Percentiles rank a stretch among this genome's conserved stretches.
These are phyloP conservation scores for Gulo gulo DNA, from an alignment of 2,113 vertebrate genomes.

Conservation along the genomic window DNA sequence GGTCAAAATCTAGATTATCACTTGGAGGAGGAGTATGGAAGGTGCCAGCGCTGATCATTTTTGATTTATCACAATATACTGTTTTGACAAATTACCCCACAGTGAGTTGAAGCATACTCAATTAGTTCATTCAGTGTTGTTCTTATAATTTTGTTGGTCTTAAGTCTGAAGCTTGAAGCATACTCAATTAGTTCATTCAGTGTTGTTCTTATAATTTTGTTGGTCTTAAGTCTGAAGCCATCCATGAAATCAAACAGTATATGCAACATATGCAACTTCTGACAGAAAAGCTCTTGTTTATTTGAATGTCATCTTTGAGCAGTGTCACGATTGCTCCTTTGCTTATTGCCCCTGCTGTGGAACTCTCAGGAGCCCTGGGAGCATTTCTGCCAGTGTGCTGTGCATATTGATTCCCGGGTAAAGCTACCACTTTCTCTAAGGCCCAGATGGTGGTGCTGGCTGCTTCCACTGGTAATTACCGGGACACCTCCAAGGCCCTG, in stretches of 20 bases:
- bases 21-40: constrained; percentile 97
- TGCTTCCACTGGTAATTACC: neutral
- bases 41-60: constrained; percentile 97
- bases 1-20: constrained; percentile 98
- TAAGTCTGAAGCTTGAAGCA: constrained; percentile 97
- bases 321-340: neutral
- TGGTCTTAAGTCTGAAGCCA: constrained; percentile 97
- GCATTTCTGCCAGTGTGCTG: neutral
- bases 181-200: constrained; percentile 97
- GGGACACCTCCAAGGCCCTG: neutral
- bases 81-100: constrained; percentile 94
- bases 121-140: constrained; percentile 96
- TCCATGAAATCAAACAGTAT: constrained; percentile 97
- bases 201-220: constrained; percentile 97
- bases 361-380: neutral
- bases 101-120: constrained; percentile 97
- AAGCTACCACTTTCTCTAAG: neutral
- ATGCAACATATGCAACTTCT: constrained; percentile 95
- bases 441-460: neutral
- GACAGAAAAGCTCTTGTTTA: constrained; percentile 94
- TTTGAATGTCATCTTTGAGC: constrained; percentile 89
- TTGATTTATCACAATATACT: constrained; percentile 94
- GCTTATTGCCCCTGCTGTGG: neutral
- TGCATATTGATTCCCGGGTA: neutral
- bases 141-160: constrained; percentile 98